Base-by-base conservation (phyloP, 1,140 invertebrate species). In the Potamilus streckersoni region DNA sequence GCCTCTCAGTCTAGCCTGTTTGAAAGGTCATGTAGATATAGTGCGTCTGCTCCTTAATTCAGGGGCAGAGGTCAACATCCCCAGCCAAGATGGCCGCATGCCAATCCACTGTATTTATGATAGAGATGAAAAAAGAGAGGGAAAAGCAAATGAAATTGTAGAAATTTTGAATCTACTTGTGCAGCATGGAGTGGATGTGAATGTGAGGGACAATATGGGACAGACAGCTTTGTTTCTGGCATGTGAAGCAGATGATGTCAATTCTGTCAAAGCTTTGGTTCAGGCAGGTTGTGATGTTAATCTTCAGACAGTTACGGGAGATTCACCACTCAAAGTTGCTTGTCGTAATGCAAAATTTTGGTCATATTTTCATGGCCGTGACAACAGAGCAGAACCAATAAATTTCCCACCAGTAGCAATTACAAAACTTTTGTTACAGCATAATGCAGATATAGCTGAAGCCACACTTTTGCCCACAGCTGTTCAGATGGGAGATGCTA, bases 201-300 rank as follows among this genome's bases (percentile, higher is more conserved):
- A 97, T 85, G 93, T 94, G 15, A 94, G 94, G 0, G 96, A 97
- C 85, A 96, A 96, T 81, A 96, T 96, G 92, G 95, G 95, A 2
- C 84, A 96, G 20, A 97, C 95, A 0, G 95, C 96, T 2, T 86
- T 97, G 60, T 82, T 84, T 62, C 67, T 81, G n/a, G 86, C 85
- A 23, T 87, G 85, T 76, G 80, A 83, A 61, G 80, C 75, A 14
- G 83, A 86, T 64, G 81, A 85, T 65, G 73, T 85, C 20, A 78
- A 81, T 23, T 71, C 83, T 65, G 86, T 86, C 1, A 71, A 75
- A 27, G 20, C 81, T 2, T 74, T 87, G 13, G 78, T 85, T 15
- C 57, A 81, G 20, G 76, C 77, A 49, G 74, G 79, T n/a, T 85
- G 83, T 76, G 76, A 84, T 76, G 80, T 85, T 14, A 86, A 86